These are phyloP conservation scores for Hanleya hanleyi DNA, from an alignment of 2,888 invertebrate genomes.

Conservation along the genomic window DNA sequence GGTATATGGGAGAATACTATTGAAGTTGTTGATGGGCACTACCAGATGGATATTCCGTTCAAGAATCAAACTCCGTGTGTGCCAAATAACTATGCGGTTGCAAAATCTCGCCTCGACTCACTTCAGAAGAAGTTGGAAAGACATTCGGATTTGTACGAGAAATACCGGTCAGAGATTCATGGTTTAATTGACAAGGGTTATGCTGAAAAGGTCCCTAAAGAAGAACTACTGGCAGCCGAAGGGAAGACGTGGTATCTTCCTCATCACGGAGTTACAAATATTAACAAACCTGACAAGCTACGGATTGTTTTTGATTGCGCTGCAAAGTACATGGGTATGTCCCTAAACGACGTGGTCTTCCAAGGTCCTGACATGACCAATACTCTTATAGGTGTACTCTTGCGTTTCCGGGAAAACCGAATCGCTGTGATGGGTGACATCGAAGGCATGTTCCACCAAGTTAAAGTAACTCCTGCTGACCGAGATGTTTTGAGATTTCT, in stretches of 20 bases:
- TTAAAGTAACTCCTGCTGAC: slow-evolving; percentile 21
- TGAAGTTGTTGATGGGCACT: slow-evolving; percentile 9
- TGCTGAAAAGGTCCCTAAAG: neutral
- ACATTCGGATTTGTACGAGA: neutral
- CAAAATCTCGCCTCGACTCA: neutral
- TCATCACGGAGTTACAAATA: slow-evolving; percentile 13
- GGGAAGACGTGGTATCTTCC: slow-evolving; percentile 16
- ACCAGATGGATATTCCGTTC: slow-evolving; percentile 21
- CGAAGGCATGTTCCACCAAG: slow-evolving; percentile 32
- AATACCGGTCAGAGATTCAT: neutral
- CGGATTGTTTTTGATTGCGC: slow-evolving; percentile 36
- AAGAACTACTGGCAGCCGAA: neutral
- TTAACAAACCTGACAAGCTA: slow-evolving; percentile 16
- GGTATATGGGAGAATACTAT: slow-evolving; percentile 11
- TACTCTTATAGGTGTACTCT: slow-evolving; percentile 27
- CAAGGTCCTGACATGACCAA: slow-evolving; percentile 32
- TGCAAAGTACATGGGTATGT: slow-evolving; percentile 18
- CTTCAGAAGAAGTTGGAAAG: neutral
- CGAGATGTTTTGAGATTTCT: slow-evolving; percentile 21
- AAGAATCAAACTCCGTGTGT: neutral
- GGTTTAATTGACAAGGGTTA: neutral
- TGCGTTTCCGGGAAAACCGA: slow-evolving; percentile 26
- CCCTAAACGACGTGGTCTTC: slow-evolving; percentile 28
- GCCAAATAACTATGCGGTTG: too few relatives aligned
- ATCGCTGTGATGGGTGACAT: slow-evolving; percentile 34